A percentile compares a stretch with the other conserved stretches of the same genome.
These are phyloP conservation scores for Bubalus kerabau DNA, from an alignment of 2,113 vertebrate species.

Conservation along the genomic window DNA sequence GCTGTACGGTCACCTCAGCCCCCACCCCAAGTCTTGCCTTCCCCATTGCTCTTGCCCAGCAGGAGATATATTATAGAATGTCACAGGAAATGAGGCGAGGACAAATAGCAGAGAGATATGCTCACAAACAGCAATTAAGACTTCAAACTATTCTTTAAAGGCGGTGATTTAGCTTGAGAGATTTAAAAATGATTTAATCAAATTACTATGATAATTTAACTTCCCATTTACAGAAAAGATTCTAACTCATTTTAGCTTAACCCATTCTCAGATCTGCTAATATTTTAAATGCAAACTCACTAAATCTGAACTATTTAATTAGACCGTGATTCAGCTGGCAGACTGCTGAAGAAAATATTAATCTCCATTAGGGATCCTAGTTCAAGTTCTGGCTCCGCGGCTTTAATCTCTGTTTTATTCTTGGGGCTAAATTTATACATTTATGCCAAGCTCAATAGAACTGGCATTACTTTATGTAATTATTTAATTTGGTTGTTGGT, in stretches of 20 bases:
- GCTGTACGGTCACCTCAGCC: not conserved
- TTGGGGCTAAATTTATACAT: not conserved
- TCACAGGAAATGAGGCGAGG: conserved; percentile 66
- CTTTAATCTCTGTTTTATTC: conserved; percentile 71
- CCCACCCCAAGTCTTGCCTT: not conserved
- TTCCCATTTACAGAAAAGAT: conserved; percentile 78
- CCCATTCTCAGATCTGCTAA: conserved; percentile 67
- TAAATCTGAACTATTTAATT: conserved; percentile 82
- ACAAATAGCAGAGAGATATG: conserved; percentile 59
- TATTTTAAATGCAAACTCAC: conserved; percentile 80
- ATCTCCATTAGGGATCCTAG: conserved; percentile 77
- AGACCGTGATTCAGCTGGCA: conserved; percentile 77
- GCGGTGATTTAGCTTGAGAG: conserved; percentile 74
- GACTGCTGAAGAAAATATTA: conserved; percentile 79
- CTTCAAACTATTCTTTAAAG: conserved; percentile 78
- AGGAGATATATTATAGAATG: conserved; percentile 57
- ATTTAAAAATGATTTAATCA: conserved; percentile 80
- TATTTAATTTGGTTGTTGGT: not conserved
- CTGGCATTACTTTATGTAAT: not conserved
- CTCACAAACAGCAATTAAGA: conserved; percentile 77
- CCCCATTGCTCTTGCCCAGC: not conserved
- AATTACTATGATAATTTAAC: conserved; percentile 81
- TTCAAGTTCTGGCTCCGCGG: conserved; percentile 76
- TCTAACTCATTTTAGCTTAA: conserved; percentile 78
- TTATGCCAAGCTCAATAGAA: not conserved